These are phyloP conservation scores for Bathynomus jamesi DNA, from an alignment of 1,140 invertebrate species.

Conservation along the genomic window DNA sequence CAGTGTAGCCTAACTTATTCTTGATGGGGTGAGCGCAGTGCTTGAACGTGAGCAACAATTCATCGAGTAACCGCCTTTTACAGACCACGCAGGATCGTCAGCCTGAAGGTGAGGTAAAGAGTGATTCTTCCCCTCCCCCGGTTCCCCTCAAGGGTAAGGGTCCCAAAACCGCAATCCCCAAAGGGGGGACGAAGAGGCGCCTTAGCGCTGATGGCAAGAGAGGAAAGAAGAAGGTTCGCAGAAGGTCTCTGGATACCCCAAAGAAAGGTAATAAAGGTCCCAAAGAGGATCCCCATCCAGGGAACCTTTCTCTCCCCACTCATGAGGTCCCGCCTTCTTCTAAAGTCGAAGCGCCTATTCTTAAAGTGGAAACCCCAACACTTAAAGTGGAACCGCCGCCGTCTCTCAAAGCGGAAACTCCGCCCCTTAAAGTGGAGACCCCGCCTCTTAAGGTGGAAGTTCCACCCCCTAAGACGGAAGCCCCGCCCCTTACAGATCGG, in stretches of 20 bases:
- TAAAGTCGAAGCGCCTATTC: neutral
- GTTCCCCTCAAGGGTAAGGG: neutral
- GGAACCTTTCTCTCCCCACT: neutral
- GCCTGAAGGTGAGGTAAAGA: neutral
- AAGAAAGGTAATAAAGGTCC: neutral
- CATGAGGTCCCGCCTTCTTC: constrained; percentile 12
- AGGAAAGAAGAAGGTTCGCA: constrained; percentile 19
- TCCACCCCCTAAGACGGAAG: neutral
- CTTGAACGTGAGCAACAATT: no score
- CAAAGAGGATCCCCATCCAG: neutral
- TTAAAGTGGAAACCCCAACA: neutral
- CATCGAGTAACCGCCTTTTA: no score
- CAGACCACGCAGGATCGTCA: neutral
- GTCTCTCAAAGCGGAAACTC: neutral
- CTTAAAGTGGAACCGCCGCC: neutral
- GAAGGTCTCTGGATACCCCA: constrained; percentile 3
- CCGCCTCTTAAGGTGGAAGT: neutral
- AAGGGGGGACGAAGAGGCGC: constrained; percentile 14
- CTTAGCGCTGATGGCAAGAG: constrained; percentile 16
- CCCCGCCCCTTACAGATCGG: neutral
- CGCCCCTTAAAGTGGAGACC: neutral
- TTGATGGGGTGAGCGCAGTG: no score
- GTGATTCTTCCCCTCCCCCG: neutral
- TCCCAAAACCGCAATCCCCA: neutral
- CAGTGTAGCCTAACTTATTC: no score